Base-by-base conservation (phyloP, 1,140 invertebrate genomes). In the Sycophila sp. region DNA sequence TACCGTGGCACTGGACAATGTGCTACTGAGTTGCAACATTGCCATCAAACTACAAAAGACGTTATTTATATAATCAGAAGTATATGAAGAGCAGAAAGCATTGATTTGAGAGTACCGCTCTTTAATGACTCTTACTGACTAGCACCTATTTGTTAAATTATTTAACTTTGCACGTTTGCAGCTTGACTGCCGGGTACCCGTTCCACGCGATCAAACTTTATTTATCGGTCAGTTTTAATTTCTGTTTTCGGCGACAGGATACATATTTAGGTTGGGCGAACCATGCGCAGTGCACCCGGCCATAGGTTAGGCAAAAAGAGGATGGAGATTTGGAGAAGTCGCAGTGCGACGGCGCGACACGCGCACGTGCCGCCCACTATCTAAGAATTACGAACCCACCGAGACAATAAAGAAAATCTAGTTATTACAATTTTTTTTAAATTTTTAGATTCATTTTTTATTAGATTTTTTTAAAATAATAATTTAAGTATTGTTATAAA, bases 11-110 rank as follows among this genome's bases (percentile, higher is more conserved):
- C 62, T 75, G 26, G 66, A 64, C 28, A 76, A 26, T 32, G 59
- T 69, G 28, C 69, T 51, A 69, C 69, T 71, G 62, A 77, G 60
- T 62, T 81, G 77, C 51, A 78, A 36, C 77, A 80, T 79, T 69
- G 45, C 66, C 64, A 64, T 67, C 55, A 59, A 71, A 60, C 64
- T 77, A 42, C 8, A 74, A 76, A 59, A 75, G 30, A 28, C 58
- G 34, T 67, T 74, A 77, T 78, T 77, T 76, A 77, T 71, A 75
- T 69, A 69, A 69, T 69, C 58, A 36, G 13, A 11, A 26, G 55
- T 36, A 51, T 4, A 19, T 30, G 7, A 64, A 22, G n/a, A n/a
- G 5, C 10, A 30, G 15, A 65, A 24, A 8, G 36, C 32, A 56
- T 6, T 30, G 13, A 55, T 24, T 40, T 10, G 38, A 2, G 3